Evolutionary conservation across 2,797 vertebrate species (phyloP).

Genomic region (Lateolabrax maculatus): DNA sequence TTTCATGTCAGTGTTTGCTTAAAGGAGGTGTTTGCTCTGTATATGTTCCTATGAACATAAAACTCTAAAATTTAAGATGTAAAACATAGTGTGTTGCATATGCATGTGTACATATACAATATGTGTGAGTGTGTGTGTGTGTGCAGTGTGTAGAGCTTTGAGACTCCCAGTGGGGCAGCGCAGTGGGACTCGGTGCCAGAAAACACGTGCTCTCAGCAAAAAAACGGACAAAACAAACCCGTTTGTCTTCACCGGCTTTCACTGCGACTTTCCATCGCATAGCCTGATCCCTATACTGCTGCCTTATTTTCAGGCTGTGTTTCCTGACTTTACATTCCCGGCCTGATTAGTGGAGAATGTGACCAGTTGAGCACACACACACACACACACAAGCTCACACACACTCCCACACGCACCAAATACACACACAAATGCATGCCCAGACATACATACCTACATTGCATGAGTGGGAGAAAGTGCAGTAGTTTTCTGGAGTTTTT

Average conservation of each 20-base stretch:
- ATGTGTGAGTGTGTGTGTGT: constrained; percentile 19
- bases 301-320: constrained; percentile 51
- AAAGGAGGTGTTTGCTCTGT: neutral
- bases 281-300: constrained; percentile 59
- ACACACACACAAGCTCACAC: constrained; percentile 16
- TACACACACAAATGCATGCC: neutral
- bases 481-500: neutral
- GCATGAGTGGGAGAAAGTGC: neutral
- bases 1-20: neutral
- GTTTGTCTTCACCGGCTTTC: constrained; percentile 35
- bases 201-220: constrained; percentile 61
- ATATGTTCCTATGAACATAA: neutral
- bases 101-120: constrained; percentile 16
- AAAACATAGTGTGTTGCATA: neutral
- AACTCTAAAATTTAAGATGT: neutral
- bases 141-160: constrained; percentile 10
- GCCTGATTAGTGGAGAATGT: constrained; percentile 75
- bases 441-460: constrained; percentile 9
- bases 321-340: constrained; percentile 78
- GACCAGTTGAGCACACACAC: constrained; percentile 52
- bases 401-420: constrained; percentile 4
- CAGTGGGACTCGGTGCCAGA: constrained; percentile 52
- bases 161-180: constrained; percentile 35
- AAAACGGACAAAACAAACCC: constrained; percentile 57
- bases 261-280: constrained; percentile 57